Evolutionary conservation across 23 tunicate species (phyloP), one percentile per base, ranked within the genome.

Genomic region (Aplidium turbinatum): DNA sequence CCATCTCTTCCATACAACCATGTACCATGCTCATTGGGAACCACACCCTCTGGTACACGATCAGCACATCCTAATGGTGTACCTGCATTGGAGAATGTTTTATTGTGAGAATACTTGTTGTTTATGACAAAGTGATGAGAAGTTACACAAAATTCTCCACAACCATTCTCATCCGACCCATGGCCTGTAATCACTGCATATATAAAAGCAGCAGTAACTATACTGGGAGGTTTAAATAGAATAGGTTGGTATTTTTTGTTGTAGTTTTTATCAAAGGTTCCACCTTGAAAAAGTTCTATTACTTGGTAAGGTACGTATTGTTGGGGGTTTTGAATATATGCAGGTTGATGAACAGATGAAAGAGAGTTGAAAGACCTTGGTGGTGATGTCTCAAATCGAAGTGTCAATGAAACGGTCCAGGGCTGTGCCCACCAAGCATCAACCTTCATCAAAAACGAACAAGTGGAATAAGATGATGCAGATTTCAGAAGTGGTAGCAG

Each of bases 1-100:
- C 86, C 86, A 71, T 72, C 86, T 42, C 86, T 39, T 45, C 86
- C 86, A 60, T 81, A 81, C 78, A 81, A 46, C 86, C 86, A 81
- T n/a, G 86, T 81, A 1, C 86, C 86, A 40, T 81, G 86, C 47
- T 81, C 86, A 35, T 81, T 81, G 3, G 86, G 86, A 18, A 81
- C 86, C 1, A 72, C 86, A 6, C 86, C 86, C 20, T 81, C 34
- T 1, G 78, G 72, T 28, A 81, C 86, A 6, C 72, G 60, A 4
- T 81, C 71, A 45, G 86, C 78, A 81, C 86, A 81, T 2, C 86
- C 86, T 16, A 71, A 28, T 3, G 86, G 86, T 1, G 86, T 81
- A 4, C 78, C 86, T 31, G 86, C 86, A 60, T 81, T 71, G n/a
- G 26, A 36, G 36, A 81, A 81, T 5, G 86, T 81, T 31, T n/a